Conservation (phyloP, 2,888 invertebrate genomes). For the Andrena trimmerana region DNA sequence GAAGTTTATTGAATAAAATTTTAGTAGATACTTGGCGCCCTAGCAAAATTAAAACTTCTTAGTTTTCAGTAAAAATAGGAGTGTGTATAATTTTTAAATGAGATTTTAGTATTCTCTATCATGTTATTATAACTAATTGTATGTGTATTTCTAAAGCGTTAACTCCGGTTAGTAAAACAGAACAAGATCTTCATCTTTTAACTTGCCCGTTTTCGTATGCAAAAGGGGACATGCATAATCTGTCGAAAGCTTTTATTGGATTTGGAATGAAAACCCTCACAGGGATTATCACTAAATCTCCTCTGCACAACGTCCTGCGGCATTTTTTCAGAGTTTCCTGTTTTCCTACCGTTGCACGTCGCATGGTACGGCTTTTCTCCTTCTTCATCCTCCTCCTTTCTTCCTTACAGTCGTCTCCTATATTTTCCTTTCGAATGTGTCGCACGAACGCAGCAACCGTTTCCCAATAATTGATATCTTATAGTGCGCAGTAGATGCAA, state of each 20-base stretch:
- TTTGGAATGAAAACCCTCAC: slow-evolving; percentile 63
- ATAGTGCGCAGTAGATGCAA: background rate
- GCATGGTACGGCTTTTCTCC: slow-evolving; percentile 16
- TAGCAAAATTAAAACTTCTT: background rate
- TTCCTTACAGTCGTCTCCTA: background rate
- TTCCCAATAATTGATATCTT: slow-evolving; percentile 23
- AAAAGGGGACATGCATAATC: slow-evolving; percentile 65
- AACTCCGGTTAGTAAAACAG: slow-evolving; percentile 28
- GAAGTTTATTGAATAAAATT: too few relatives aligned
- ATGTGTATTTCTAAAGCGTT: slow-evolving; percentile 6
- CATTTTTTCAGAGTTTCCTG: slow-evolving; percentile 72
- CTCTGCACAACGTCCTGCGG: slow-evolving; percentile 74
- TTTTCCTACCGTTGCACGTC: slow-evolving; percentile 67
- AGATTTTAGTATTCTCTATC: background rate
- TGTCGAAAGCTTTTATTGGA: slow-evolving; percentile 70
- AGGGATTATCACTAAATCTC: slow-evolving; percentile 73
- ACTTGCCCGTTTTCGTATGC: slow-evolving; percentile 19
- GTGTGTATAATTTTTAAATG: background rate
- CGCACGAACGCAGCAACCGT: slow-evolving; percentile 37
- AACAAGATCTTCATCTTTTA: slow-evolving; percentile 21
- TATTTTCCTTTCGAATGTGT: slow-evolving; percentile 5
- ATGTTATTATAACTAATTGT: background rate
- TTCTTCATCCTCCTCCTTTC: slow-evolving; percentile 1
- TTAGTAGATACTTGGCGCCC: too few relatives aligned
- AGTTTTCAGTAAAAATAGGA: background rate